These are phyloP conservation scores for Lanius ludovicianus DNA, from an alignment of 2,113 vertebrate genomes.

Conservation along the genomic window DNA sequence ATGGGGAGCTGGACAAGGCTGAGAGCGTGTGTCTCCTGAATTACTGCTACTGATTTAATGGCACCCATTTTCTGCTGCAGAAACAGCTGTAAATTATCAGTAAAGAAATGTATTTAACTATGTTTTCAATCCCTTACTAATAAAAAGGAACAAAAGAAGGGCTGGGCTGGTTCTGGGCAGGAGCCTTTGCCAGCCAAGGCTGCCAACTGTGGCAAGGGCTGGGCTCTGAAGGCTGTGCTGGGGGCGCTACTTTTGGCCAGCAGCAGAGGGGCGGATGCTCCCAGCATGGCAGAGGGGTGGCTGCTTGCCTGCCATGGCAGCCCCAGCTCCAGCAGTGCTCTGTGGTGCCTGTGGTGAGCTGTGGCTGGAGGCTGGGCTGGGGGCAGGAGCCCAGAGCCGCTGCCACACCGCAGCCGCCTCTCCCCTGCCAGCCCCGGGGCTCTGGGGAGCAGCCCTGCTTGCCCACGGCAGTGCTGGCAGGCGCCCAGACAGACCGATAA, in stretches of 20 bases:
- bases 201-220: neutral
- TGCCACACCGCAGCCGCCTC: neutral
- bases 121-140: conserved; percentile 13
- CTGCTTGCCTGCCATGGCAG: neutral
- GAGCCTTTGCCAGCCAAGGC: neutral
- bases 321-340: neutral
- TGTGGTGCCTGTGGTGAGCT: neutral
- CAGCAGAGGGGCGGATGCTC: neutral
- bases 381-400: neutral
- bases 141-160: neutral
- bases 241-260: neutral
- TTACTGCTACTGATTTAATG: neutral
- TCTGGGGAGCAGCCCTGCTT: neutral
- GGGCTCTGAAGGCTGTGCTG: neutral
- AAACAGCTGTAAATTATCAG: conserved; percentile 14
- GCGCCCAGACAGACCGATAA: neutral
- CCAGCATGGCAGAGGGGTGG: neutral
- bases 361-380: neutral
- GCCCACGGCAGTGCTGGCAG: neutral
- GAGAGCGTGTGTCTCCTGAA: neutral
- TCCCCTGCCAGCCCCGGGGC: neutral
- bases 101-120: conserved; percentile 35
- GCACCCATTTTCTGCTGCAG: neutral
- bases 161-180: neutral
- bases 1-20: neutral